Percentiles rank a stretch among this genome's conserved stretches.
Conservation (phyloP, 1,140 invertebrate genomes). For the Ruditapes philippinarum region DNA sequence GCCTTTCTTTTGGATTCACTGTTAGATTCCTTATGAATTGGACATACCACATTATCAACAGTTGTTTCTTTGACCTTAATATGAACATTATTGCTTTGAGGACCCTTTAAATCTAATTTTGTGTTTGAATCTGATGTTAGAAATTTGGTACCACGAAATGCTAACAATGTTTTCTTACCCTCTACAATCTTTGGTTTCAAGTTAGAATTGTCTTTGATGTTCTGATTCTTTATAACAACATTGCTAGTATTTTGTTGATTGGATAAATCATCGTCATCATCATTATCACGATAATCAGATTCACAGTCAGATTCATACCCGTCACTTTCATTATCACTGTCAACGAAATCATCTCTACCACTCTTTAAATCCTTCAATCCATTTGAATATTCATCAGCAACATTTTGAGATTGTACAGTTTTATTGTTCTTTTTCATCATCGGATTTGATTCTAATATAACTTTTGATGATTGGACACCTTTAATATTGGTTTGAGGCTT, state of each 20-base stretch:
- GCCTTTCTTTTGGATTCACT: no score
- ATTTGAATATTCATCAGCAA: constrained; percentile 41
- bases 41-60: neutral
- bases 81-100: no score
- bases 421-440: neutral
- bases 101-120: neutral
- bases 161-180: constrained; percentile 20
- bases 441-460: neutral
- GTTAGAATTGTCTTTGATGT: neutral
- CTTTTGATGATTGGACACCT: neutral
- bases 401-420: neutral
- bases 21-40: no score
- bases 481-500: neutral
- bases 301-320: neutral
- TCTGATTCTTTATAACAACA: neutral
- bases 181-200: neutral
- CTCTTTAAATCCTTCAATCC: constrained; percentile 2
- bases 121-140: neutral
- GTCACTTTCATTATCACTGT: neutral
- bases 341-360: neutral
- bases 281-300: neutral
- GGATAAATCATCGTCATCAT: constrained; percentile 35
- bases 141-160: constrained; percentile 1
- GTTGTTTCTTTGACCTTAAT: neutral
- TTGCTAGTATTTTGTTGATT: neutral